Conservation (phyloP, 2,113 vertebrate species). For the Corythornis madagascariensis region DNA sequence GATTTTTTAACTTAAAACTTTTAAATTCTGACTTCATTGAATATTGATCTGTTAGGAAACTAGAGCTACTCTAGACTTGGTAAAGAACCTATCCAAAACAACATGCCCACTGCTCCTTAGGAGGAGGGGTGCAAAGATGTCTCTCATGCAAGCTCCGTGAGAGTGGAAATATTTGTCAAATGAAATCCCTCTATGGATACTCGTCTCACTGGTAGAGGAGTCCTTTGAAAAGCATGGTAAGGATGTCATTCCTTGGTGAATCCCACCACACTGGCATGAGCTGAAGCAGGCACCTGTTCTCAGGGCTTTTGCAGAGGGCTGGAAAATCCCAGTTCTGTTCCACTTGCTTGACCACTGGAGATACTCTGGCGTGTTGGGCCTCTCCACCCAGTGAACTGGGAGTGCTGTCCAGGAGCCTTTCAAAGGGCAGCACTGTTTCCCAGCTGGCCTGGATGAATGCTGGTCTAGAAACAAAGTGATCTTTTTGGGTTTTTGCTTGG, state of each 20-base stretch:
- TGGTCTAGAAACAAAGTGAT: neutral
- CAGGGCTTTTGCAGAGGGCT: neutral
- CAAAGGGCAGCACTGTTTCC: neutral
- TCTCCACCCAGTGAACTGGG: neutral
- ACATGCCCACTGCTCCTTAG: neutral
- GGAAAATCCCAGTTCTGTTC: conserved; percentile 5
- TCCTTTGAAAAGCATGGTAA: neutral
- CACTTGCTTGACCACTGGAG: neutral
- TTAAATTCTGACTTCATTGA: neutral
- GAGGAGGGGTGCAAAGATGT: neutral
- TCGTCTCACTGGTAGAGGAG: neutral
- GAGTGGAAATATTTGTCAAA: neutral
- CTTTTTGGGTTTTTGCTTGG: neutral
- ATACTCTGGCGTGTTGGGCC: neutral
- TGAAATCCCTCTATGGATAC: neutral
- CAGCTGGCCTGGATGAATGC: neutral
- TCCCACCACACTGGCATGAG: neutral
- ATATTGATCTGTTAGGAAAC: neutral
- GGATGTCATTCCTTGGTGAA: conserved; percentile 27
- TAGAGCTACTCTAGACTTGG: neutral
- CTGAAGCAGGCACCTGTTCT: conserved; percentile 40
- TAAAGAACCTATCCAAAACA: neutral
- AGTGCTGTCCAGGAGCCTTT: neutral
- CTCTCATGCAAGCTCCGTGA: neutral
- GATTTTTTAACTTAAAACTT: neutral